Percentiles rank a stretch among this genome's conserved stretches.
These are phyloP conservation scores for Dendronephthya gigantea DNA, from an alignment of 64 coral and sea anemone species.

Conservation along the genomic window DNA sequence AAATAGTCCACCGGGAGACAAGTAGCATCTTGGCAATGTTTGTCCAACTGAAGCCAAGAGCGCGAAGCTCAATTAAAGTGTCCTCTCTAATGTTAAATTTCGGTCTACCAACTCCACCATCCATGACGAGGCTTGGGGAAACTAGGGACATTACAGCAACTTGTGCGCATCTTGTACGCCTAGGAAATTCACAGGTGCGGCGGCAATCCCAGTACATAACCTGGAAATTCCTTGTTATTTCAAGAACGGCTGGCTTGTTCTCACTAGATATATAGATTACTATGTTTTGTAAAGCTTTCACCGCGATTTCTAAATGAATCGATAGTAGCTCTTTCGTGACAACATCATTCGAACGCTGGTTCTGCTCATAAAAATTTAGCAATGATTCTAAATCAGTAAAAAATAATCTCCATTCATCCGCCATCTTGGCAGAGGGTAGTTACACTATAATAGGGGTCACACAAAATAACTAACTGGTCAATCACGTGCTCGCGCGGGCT, in stretches of 20 bases:
- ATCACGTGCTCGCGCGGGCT: neutral
- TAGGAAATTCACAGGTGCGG: constrained; percentile 29
- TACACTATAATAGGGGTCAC: too few relatives aligned
- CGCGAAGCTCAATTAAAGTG: constrained; percentile 17
- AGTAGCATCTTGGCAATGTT: constrained; percentile 33
- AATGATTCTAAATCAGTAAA: constrained; percentile 25
- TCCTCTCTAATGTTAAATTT: constrained; percentile 36
- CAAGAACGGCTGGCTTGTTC: constrained; percentile 25
- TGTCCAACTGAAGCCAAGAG: constrained; percentile 27
- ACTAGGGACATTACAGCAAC: constrained; percentile 15
- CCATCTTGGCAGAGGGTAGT: neutral
- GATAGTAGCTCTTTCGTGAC: neutral
- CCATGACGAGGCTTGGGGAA: constrained; percentile 10
- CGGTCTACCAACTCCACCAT: constrained; percentile 12
- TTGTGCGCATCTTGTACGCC: constrained; percentile 36
- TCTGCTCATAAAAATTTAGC: constrained; percentile 22
- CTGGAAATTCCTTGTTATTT: constrained; percentile 37
- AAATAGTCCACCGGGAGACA: constrained; percentile 37
- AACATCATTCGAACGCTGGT: constrained; percentile 19
- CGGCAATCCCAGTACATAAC: constrained; percentile 23
- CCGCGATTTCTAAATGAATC: constrained; percentile 26
- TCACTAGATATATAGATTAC: neutral
- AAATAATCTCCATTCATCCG: neutral
- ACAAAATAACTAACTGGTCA: too few relatives aligned
- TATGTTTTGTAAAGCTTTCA: constrained; percentile 26